Evolutionary conservation across 2,113 vertebrate species (phyloP).

Genomic region (Crotalus helleri): DNA sequence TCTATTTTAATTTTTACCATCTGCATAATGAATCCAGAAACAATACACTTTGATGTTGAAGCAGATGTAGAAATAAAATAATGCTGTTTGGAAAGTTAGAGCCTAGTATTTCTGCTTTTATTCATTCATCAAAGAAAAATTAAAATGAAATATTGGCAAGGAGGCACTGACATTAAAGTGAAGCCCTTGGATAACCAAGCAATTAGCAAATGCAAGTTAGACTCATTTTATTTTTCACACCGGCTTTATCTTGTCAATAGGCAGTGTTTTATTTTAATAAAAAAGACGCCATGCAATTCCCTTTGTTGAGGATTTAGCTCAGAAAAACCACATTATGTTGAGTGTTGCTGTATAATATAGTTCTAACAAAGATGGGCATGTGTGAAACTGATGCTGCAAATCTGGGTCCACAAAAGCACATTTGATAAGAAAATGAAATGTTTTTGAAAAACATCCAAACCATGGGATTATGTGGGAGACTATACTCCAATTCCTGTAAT

Average conservation of each 20-base stretch:
- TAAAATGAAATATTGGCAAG: conserved; percentile 7
- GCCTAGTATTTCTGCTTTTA: neutral
- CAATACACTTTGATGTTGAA: neutral
- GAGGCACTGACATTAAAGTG: neutral
- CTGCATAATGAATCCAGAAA: neutral
- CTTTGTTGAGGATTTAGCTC: neutral
- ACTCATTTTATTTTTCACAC: neutral
- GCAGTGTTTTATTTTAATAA: neutral
- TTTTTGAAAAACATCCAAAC: neutral
- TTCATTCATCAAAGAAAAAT: conserved; percentile 8
- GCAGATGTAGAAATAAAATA: conserved; percentile 3
- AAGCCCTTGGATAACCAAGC: neutral
- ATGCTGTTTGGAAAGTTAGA: neutral
- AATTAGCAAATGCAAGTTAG: neutral
- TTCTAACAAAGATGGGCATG: neutral
- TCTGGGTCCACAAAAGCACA: neutral
- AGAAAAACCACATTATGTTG: neutral
- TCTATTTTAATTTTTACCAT: neutral
- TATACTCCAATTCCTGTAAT: neutral
- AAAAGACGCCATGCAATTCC: neutral
- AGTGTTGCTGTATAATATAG: neutral
- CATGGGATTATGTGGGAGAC: neutral
- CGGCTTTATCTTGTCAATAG: neutral
- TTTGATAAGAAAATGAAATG: neutral
- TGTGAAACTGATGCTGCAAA: neutral